Conservation (phyloP, 2,888 invertebrate genomes). For the Cheilosia soror region DNA sequence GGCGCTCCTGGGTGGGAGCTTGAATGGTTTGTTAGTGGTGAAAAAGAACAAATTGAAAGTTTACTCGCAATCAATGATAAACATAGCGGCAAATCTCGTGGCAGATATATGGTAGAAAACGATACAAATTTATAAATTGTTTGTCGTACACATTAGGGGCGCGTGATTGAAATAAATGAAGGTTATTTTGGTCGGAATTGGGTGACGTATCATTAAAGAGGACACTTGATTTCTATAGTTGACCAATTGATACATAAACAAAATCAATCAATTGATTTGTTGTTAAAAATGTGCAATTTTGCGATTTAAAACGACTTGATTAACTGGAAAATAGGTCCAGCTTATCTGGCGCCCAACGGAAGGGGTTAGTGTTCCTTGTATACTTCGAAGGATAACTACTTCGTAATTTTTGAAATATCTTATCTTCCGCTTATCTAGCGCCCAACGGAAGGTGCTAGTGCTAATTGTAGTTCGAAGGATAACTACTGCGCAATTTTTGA, state of each 20-base stretch:
- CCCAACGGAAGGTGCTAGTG: not conserved
- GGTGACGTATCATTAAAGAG: constrained; percentile 2
- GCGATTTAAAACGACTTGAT: not conserved
- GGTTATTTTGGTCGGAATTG: constrained; percentile 6
- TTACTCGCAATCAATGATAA: constrained; percentile 65
- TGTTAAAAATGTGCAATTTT: not conserved
- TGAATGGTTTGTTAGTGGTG: constrained; percentile 28
- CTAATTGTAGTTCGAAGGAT: too few species aligned
- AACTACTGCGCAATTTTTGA: too few species aligned
- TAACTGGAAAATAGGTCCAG: not conserved
- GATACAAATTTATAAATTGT: constrained; percentile 60
- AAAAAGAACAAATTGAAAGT: constrained; percentile 30
- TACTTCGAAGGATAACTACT: too few species aligned
- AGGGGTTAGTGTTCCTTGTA: too few species aligned
- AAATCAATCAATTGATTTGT: not conserved
- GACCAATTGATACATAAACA: not conserved
- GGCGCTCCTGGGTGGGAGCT: constrained; percentile 30
- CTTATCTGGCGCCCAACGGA: not conserved
- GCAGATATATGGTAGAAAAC: constrained; percentile 48
- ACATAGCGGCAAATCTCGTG: constrained; percentile 62
- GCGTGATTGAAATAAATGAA: constrained; percentile 48
- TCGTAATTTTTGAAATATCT: too few species aligned
- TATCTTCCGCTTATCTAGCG: not conserved
- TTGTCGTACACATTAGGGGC: constrained; percentile 54
- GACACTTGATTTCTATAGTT: not conserved